Evolutionary conservation across 2,888 invertebrate species (phyloP), one percentile per base, ranked within the genome.

Genomic region (Ormyrus nitidulus): DNA sequence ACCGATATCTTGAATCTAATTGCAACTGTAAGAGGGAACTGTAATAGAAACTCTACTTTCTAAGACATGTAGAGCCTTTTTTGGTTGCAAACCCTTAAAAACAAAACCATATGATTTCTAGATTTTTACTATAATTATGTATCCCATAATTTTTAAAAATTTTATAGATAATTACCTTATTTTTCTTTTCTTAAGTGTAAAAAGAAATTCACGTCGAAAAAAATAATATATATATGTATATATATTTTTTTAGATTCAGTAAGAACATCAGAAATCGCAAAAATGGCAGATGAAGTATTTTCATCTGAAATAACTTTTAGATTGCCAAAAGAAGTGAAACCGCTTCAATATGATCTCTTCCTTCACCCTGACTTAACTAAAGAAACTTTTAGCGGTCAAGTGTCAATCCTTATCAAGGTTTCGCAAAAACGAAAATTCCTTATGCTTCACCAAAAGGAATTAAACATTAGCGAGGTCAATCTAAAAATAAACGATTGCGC

Each of bases 291-390:
- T 5, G 46, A 70, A 65, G 13, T 48, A 11, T n/a, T n/a, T 10
- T 49, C 61, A 13, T 54, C 73, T 7, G 62, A 79, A 34, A 11
- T 49, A 53, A 49, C 56, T 44, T 92, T 91, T 83, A 92, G 95
- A 61, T 90, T 96, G 69, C 93, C 95, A 0, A 89, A 90, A 8
- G 91, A 93, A 68, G 91, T 94, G 0, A 89, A 90, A 13, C 95
- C 95, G 0, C 82, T 92, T 4, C 92, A 93, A 79, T 96, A 96
- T 86, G 93, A 94, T 75, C 88, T 96, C 6, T 92, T 91, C 13
- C 89, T 95, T 73, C 91, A 93, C 76, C 95, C 95, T 0, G 91
- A 95, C 86, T 91, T 96, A 69, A 89, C 91, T 11, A 90, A 90
- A n/a, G 93, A 93, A 54, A 91, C 90, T 0, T 95, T 93, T 86